Evolutionary conservation across 2,797 vertebrate species (phyloP), one percentile per base, ranked within the genome.

Genomic region (Leuciscus waleckii): DNA sequence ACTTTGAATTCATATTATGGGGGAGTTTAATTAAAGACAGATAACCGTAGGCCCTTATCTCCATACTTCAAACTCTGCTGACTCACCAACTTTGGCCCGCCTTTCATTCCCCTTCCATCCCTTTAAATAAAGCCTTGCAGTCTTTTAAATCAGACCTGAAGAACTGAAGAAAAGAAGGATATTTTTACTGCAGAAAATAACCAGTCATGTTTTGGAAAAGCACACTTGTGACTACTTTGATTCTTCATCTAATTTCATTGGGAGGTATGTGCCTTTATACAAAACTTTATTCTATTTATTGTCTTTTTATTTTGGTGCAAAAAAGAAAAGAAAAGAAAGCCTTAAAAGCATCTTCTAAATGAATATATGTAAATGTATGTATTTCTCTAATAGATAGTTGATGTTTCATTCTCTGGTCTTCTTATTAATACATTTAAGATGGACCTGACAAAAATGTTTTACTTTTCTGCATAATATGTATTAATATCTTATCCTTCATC

Each of bases 201-300:
- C 17, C 26, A 41, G 26, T 43, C 63, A 84, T 84, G 83, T 1
- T 70, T 84, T 70, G 65, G 75, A 78, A 68, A 84, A 70, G 23
- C n/a, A 9, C 37, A 35, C 21, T 84, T 69, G 23, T 77, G 10
- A 8, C 9, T 32, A 6, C 3, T 79, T 61, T 79, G 21, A 70
- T 84, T n/a, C 65, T 70, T 58, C 83, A 79, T 56, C 23, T 84
- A 0, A 43, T 43, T 70, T 70, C 51, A 17, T 46, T 56, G n/a
- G 26, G 75, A 84, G 83, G 83, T 84, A 84, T 23, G 63, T 69
- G 17, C 69, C 32, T 82, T 49, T 46, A 37, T 37, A 39, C 14
- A 17, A 65, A 10, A 26, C 49, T 56, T 56, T 19, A 39, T n/a
- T 58, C 5, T 37, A 39, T 71, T 7, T 41, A 10, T 74, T 21